A percentile compares a stretch with the other conserved stretches of the same genome.
Conservation (phyloP, 92 coral and sea anemone species). For the Metridium senile region DNA sequence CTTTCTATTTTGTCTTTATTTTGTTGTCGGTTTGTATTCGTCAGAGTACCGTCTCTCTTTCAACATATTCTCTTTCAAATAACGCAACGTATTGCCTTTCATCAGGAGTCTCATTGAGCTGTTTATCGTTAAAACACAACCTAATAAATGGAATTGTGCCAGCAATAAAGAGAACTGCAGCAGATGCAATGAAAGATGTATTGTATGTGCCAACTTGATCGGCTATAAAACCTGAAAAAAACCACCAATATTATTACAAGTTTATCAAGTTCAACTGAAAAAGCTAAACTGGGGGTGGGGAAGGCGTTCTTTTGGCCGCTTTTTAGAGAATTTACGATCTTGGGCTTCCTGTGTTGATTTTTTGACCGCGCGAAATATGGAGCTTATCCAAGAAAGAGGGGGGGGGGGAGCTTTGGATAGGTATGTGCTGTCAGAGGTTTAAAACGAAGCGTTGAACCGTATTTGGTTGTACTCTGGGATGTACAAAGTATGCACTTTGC, state of each 20-base stretch:
- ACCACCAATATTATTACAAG: neutral
- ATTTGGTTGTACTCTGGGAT: neutral
- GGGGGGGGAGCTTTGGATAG: neutral
- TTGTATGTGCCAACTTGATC: slow-evolving; percentile 2
- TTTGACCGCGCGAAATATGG: no score
- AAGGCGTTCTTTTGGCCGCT: no score
- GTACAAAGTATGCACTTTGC: neutral
- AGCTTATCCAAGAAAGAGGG: neutral
- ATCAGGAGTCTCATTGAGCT: neutral
- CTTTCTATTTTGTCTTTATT: no score
- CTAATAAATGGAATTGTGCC: neutral
- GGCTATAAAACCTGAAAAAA: slow-evolving; percentile 11
- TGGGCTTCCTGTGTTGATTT: no score
- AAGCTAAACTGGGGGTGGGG: no score
- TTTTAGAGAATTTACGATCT: no score
- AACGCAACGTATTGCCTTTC: neutral
- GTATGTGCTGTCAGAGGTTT: neutral
- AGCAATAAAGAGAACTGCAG: neutral
- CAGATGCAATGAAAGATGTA: neutral
- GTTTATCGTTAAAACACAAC: neutral
- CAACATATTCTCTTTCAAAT: neutral
- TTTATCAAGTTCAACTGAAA: no score
- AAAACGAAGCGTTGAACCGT: neutral
- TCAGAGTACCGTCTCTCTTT: neutral
- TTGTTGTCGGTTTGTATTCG: no score